These are phyloP conservation scores for Hartigia nigra DNA, from an alignment of 2,888 invertebrate species.

Conservation along the genomic window DNA sequence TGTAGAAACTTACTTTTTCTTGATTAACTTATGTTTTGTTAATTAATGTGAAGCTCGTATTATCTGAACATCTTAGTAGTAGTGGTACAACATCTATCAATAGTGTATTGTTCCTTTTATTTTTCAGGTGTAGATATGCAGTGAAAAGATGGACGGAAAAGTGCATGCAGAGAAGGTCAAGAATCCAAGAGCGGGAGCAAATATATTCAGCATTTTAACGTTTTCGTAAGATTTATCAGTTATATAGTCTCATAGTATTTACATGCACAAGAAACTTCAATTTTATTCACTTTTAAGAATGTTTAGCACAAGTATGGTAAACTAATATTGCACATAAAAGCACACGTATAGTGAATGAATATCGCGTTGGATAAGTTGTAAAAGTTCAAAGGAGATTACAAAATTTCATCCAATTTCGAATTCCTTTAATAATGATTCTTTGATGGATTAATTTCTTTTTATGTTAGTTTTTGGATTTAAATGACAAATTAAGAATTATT, in stretches of 20 bases:
- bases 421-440: background rate
- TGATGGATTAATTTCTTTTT: background rate
- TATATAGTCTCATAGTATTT: background rate
- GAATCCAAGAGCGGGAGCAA: slow-evolving; percentile 70
- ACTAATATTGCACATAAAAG: no score
- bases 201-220: slow-evolving; percentile 69
- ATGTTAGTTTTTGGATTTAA: background rate
- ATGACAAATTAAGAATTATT: background rate
- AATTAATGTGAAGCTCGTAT: background rate
- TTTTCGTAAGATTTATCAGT: slow-evolving; percentile 66
- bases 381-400: background rate
- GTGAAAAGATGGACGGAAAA: slow-evolving; percentile 56
- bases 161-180: slow-evolving; percentile 49
- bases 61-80: background rate
- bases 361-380: background rate
- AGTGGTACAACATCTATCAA: background rate
- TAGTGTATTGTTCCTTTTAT: background rate
- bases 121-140: background rate
- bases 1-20: background rate
- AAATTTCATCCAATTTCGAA: background rate
- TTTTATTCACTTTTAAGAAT: no score
- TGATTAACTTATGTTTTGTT: background rate
- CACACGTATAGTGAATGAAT: no score
- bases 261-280: no score
- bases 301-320: background rate